These are phyloP conservation scores for Hydrozoanthus gracilis DNA, from an alignment of 92 coral and sea anemone genomes.

Conservation along the genomic window DNA sequence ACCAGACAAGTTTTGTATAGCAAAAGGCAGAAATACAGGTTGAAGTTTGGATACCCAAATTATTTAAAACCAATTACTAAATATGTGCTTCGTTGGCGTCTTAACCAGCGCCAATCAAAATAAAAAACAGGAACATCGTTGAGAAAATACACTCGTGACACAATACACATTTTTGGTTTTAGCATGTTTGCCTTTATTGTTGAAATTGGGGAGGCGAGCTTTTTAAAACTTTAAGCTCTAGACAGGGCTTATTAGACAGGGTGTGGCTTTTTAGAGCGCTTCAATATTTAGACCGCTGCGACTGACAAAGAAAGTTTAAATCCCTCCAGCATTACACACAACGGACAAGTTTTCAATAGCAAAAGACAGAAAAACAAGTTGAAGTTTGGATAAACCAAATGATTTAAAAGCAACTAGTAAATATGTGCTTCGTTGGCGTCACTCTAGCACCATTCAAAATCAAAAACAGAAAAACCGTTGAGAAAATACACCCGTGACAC, in stretches of 20 bases:
- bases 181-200: not conserved
- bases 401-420: too few relatives aligned
- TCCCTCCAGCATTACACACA: too few relatives aligned
- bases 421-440: not conserved
- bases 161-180: not conserved
- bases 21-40: not conserved
- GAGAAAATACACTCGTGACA: not conserved
- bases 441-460: not conserved
- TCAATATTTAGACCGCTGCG: too few relatives aligned
- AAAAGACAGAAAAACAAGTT: too few relatives aligned
- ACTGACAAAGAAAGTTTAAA: too few relatives aligned
- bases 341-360: too few relatives aligned
- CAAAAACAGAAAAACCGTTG: not conserved
- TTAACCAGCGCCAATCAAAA: not conserved
- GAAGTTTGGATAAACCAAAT: too few relatives aligned
- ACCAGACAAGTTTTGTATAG: too few relatives aligned
- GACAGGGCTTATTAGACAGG: too few relatives aligned
- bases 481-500: not conserved
- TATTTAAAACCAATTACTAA: too few relatives aligned
- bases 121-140: not conserved
- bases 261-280: too few relatives aligned
- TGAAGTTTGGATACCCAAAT: not conserved
- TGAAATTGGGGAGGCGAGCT: constrained; percentile 4
- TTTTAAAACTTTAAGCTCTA: not conserved
- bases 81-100: not conserved